Evolutionary conservation across 2,797 vertebrate genomes (phyloP), one percentile per base, ranked within the genome.

Genomic region (Eulemur coronatus): DNA sequence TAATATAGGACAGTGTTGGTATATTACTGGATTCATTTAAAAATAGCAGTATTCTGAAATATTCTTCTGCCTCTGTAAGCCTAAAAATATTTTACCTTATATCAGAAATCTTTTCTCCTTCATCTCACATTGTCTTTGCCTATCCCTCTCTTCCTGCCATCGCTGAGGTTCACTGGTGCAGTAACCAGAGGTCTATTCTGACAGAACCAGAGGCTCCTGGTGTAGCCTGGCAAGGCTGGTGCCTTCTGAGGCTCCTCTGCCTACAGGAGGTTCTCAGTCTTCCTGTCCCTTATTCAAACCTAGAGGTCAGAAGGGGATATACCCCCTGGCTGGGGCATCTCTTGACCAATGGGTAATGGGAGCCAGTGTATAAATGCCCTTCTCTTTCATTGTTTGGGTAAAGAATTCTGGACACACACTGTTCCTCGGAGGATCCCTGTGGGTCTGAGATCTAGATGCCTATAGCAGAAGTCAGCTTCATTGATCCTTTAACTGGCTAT

Each of bases 31-130:
- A 67, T 76, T 48, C 55, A 72, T 76, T 95, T 76, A 75, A 97
- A 96, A 30, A 67, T 46, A 96, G 52, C 3, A 84, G 15, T 11
- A 70, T 28, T 96, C 72, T 96, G 89, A 97, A 55, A 82, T 67
- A n/a, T 41, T 70, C 38, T 55, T 20, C 50, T 92, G 20, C 7
- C 95, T 70, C 79, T 79, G 35, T 38, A 72, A 1, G 2, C 61
- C 87, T 8, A 48, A 93, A 96, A 55, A 33, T 26, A 67, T 33
- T 75, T 69, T n/a, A 22, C 75, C 7, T 89, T 14, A 5, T 12
- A 30, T 11, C 9, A 52, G 4, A 63, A 14, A 43, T 10, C 24
- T 81, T 43, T 89, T 41, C 22, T 52, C 20, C 14, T 48, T 46
- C 17, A 8, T 61, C 18, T 79, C 18, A 18, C 7, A 18, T 91